Conservation (phyloP, 2,888 invertebrate species). For the Rhaphigaster nebulosa region DNA sequence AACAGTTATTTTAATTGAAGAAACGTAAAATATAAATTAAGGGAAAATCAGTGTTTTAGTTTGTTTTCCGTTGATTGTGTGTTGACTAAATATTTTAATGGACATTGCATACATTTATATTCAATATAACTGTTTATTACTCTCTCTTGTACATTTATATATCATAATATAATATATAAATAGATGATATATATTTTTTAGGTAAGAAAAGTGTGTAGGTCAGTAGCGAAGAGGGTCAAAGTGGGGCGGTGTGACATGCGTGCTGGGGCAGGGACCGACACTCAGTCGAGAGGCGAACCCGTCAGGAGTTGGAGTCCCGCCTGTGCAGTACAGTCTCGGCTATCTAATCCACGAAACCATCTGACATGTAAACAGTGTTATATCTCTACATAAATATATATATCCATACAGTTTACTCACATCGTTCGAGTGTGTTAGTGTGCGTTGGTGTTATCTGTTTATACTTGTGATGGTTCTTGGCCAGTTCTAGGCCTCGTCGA, state of each 20-base stretch:
- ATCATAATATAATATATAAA: not conserved
- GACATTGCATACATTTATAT: no score
- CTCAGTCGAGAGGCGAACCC: slow-evolving; percentile 31
- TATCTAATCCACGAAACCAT: not conserved
- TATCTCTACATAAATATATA: not conserved
- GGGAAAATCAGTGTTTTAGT: no score
- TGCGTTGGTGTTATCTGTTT: slow-evolving; percentile 16
- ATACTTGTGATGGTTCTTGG: slow-evolving; percentile 14
- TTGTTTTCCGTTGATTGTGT: no score
- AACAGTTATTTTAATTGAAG: no score
- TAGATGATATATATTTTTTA: not conserved
- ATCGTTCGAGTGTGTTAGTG: slow-evolving; percentile 28
- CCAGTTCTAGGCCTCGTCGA: not conserved
- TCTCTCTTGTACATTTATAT: not conserved
- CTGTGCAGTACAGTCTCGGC: not conserved
- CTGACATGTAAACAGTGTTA: slow-evolving; percentile 46
- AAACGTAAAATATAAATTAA: no score
- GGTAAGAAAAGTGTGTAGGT: not conserved
- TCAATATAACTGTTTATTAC: not conserved
- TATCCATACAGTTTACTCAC: not conserved
- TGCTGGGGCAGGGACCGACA: not conserved
- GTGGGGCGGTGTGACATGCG: slow-evolving; percentile 30
- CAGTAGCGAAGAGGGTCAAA: slow-evolving; percentile 17
- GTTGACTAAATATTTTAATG: no score
- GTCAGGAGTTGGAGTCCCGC: not conserved